Evolutionary conservation across 2,888 invertebrate genomes (phyloP), one percentile per base, ranked within the genome.

Genomic region (Latrodectus hesperus): DNA sequence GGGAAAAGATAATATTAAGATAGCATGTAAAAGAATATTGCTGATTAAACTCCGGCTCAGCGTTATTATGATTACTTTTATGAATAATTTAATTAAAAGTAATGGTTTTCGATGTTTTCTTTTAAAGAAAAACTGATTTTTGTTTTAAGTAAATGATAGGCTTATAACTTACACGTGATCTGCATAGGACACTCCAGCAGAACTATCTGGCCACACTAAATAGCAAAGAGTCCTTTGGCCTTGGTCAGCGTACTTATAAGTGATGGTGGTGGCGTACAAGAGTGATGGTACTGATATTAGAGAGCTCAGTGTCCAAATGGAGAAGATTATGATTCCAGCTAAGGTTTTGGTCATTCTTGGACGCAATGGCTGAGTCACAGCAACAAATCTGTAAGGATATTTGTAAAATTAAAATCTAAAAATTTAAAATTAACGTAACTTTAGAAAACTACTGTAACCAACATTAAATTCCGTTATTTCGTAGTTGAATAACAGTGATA

Each of bases 331-430:
- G 81, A 95, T 93, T 83, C 96, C 94, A 0, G 97, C 96, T 89
- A 95, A 95, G 5, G 94, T 94, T 90, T 96, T 95, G 0, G 97
- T 96, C 94, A 97, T 96, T 89, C 97, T 94, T 0, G 96, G 96
- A 90, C 96, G 94, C 91, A 98, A 94, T 0, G 98, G 98, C 91
- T 96, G 94, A 70, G 97, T 96, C 90, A 98, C 98, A 2, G 97
- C 98, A 92, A 97, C 95, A 91, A 97, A 98, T 93, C 98, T 97
- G 93, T 38, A 92, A 91, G 90, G 86, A 16, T 22, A 1, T 22
- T 1, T 22, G 22, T 38, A 38, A 38, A 38, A 38, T 38, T 38
- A 38, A 6, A 38, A 38, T 1, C 4, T 38, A 38, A 38, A 5
- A 1, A 1, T 38, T 38, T 38, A 38, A 38, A 38, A 38, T 38